Base-by-base conservation (phyloP, 53 echinoderm and acorn worm genomes). In the Crossaster papposus region DNA sequence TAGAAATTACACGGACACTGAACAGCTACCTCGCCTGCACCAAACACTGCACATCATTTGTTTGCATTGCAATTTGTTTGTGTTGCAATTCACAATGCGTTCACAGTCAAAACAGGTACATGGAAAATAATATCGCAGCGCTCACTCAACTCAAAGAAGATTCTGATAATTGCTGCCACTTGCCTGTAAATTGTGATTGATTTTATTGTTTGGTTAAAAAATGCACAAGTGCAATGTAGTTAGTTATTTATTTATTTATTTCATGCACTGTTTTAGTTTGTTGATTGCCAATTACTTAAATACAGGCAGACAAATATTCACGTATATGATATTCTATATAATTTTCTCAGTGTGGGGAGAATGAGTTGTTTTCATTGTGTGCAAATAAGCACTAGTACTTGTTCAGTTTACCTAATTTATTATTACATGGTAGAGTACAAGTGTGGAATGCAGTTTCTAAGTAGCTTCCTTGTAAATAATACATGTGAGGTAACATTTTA, bases 381-480 rank as follows among this genome's bases (percentile, higher is more conserved):
- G 36, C 78, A 78, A 44, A 14, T 0, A 37, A 78, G 78, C 10
- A 50, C 78, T 26, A 78, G 78, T 78, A 78, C 78, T 78, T 58
- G 58, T 58, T 55, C 20, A 18, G 65, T 65, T 65, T n/a, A 28
- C 22, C 11, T 68, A 24, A 68, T 68, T 68, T 68, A 68, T 68
- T 68, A 68, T 22, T 15, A n/a, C n/a, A 22, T 68, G 22, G 68
- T 68, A 26, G 24, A 1, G 0, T 11, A 10, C 4, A 26, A 68
- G n/a, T 20, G 28, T 68, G 28, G 17, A 18, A 68, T 68, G 68
- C 28, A 28, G 68, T 68, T 68, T 68, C 28, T n/a, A 2, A 68
- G n/a, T 68, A 68, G 68, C 68, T 68, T 68, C 68, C 68, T 68
- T 68, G 68, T 68, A 68, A 68, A 68, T 68, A 68, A 58, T 26